Evolutionary conservation across 1,140 invertebrate genomes (phyloP), one percentile per base, ranked within the genome.

Genomic region (Brachionus koreanus): DNA sequence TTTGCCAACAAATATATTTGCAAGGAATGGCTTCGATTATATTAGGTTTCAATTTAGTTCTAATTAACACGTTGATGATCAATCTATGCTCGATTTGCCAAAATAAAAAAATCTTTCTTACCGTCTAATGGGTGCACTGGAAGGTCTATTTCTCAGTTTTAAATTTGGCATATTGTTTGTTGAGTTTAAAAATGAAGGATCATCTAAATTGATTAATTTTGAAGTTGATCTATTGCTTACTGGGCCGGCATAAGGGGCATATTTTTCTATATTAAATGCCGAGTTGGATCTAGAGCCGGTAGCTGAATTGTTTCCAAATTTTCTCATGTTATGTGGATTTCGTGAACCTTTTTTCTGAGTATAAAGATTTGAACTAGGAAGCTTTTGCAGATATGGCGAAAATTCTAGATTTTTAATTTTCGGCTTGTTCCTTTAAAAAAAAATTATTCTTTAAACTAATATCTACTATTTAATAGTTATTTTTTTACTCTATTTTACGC

Each of bases 381-480:
- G 39, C 23, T 67, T 82, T 82, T 82, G 79, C 7, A 67, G 33
- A 37, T 82, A 82, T 4, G 79, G 79, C 33, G 79, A 82, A 35
- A 79, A 9, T 29, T 79, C 76, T 16, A 79, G 5, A 61, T 35
- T 61, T 65, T 61, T 79, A 25, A 42, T 1, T 43, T 16, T 57
- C 5, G 76, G 49, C 10, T 79, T 79, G 23, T 10, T 65, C 9
- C 46, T 61, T 43, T 1, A 9, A 63, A 37, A 10, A n/a, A 33
- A 57, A n/a, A n/a, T n/a, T 39, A 39, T 35, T 37, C 13, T 61
- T 61, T 61, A 39, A 35, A 12, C 3, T 16, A 42, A 16, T 16
- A 57, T 57, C 5, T n/a, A 16, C 7, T 39, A 7, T 0, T 0
- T 39, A 9, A 7, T n/a, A n/a, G 16, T n/a, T 12, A 5, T 57